Evolutionary conservation across 30 jellyfish, hydroid and myxozoan genomes (phyloP), one percentile per base, ranked within the genome.

Genomic region (Mastigias papua): DNA sequence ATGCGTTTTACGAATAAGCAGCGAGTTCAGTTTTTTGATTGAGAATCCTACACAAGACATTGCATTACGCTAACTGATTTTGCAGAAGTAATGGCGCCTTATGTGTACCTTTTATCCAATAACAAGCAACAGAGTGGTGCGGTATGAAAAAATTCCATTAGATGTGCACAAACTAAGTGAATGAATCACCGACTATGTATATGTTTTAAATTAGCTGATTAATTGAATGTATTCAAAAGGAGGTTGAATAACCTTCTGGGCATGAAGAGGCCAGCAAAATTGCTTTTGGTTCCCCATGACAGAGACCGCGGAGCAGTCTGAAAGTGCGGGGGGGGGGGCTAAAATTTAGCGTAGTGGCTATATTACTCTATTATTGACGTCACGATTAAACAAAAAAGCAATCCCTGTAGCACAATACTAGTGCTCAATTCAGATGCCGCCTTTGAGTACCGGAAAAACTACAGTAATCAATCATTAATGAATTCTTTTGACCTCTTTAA

Each of bases 1-100:
- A 42, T 42, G 7, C 54, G 54, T 42, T 42, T 15, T 42, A 42
- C 13, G 13, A 15, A 42, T 42, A 42, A 8, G 7, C 13, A 42
- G 54, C 54, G 54, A 42, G 67, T 21, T 21, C 25, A 54, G 17
- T 25, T 54, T 46, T n/a, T 54, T 54, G 67, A 54, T 54, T 54
- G 27, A 25, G 3, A 54, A 16, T 19, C 23, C 67, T 5, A 25
- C 67, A 21, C 17, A 8, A 25, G 17, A 19, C 17, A 5, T 2
- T 54, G 17, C 17, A 54, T 54, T 54, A 25, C 7, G 27, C 67
- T 54, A 25, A 54, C 25, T 19, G 67, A 54, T 54, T 54, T 54
- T 11, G 2, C 9, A 21, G 67, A 54, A 27, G 4, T 63, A 20
- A 63, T 63, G 74, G 74, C 74, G 74, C 74, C 74, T 63, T 15